A percentile compares a stretch with the other conserved stretches of the same genome.
phyloP scores from a whole-genome alignment of 2,797 vertebrate species.

The Acridotheres tristis region DNA sequence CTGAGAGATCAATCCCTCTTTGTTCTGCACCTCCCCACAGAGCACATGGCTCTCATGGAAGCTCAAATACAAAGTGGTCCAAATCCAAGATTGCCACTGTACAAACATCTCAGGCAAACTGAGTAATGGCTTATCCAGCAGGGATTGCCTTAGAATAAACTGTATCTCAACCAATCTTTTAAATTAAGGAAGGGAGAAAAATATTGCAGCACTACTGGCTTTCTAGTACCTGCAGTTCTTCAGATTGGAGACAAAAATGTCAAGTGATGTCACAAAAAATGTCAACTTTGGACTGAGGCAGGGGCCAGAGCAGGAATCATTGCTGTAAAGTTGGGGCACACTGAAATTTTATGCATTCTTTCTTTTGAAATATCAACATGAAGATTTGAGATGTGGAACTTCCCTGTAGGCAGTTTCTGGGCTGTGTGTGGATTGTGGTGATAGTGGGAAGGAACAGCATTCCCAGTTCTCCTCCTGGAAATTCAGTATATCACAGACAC shows the following conservation, averaged over 20 bases:
- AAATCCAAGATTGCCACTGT: not conserved
- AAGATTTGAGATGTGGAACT: not conserved
- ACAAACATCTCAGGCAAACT: not conserved
- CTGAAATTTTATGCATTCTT: not conserved
- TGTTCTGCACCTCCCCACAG: not conserved
- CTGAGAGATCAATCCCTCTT: not conserved
- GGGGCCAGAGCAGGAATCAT: not conserved
- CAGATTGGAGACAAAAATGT: not conserved
- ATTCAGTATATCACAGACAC: not conserved
- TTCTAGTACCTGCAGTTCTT: not conserved
- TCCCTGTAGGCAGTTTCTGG: not conserved
- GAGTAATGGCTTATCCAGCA: not conserved
- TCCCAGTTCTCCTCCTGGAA: not conserved
- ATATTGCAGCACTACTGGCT: not conserved
- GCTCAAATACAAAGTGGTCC: not conserved
- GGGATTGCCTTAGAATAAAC: not conserved
- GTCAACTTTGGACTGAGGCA: not conserved
- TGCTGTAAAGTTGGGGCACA: accelerated
- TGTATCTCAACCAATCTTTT: not conserved
- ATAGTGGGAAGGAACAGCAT: not conserved
- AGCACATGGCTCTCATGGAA: not conserved
- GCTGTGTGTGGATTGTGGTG: not conserved
- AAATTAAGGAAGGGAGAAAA: not conserved
- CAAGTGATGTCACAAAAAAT: not conserved
- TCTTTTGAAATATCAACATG: not conserved